Base-by-base conservation (phyloP, 2,888 invertebrate species). In the Eupithecia dodoneata region DNA sequence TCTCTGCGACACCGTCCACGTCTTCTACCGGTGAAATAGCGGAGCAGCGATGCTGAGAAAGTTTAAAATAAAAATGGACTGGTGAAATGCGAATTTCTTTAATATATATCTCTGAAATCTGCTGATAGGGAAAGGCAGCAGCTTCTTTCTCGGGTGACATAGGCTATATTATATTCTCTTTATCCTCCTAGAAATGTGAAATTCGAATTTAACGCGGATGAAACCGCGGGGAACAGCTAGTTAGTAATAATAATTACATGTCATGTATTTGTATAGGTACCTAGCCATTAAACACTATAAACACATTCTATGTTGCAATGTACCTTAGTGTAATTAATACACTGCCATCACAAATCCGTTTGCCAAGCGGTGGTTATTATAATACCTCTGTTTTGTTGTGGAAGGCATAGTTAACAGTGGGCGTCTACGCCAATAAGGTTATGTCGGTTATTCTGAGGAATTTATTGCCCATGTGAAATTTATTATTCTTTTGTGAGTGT, bases 1-100 rank as follows among this genome's bases (percentile, higher is more conserved):
- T 73, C 18, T 49, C 63, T 76, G 76, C 81, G 76, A 79, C 76
- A 75, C 78, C 65, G 70, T 81, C 81, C 79, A 12, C 18, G 30
- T 63, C 63, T 63, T 63, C 63, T 63, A 63, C 15, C 77, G 81
- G 82, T 82, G 80, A 82, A 65, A 72, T 65, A 65, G 18, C 47
- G 45, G 76, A 66, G 78, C 73, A 75, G 73, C 47, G 5, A 12
- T 63, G 30, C 18, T 74, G 71, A 73, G n/a, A 59, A n/a, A 73
- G 47, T n/a, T 70, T 71, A 1, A 30, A 30, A 71, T 75, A 13
- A 67, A 67, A 52, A 44, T 72, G 41, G 10, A 4, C 18, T 49
- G 15, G 73, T 76, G 78, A n/a, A 71, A 63, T 71, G 75, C 55
- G 66, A 66, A 42, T 66, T 10, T 42, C 42, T 41, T 13, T 42